Evolutionary conservation across 2,113 vertebrate genomes (phyloP).

Genomic region (Balaeniceps rex): DNA sequence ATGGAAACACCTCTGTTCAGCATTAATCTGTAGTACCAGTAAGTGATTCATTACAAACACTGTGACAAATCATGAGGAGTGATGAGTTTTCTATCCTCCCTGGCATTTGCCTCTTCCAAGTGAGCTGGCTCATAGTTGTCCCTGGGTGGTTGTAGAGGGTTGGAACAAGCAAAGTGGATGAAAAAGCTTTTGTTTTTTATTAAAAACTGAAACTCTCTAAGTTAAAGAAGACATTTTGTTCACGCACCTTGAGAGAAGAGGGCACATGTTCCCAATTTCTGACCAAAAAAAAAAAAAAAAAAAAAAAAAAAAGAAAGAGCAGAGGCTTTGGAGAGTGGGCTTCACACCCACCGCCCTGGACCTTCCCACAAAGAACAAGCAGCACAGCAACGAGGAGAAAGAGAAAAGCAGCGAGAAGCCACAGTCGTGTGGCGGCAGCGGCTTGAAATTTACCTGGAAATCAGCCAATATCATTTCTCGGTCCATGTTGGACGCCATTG

Average conservation of each 20-base stretch:
- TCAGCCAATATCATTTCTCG: constrained; percentile 98
- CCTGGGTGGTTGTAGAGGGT: neutral
- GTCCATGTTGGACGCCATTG: constrained; percentile 99
- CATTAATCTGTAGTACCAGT: neutral
- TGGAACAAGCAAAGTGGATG: neutral
- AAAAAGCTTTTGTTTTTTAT: neutral
- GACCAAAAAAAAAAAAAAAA: neutral
- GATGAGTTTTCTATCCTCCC: constrained; percentile 28
- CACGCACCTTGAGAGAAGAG: neutral
- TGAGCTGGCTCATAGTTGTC: neutral
- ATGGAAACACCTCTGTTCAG: constrained; percentile 24
- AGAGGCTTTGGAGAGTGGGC: neutral
- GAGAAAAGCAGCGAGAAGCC: neutral
- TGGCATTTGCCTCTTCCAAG: constrained; percentile 3
- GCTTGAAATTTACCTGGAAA: constrained; percentile 87
- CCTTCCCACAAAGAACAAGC: constrained; percentile 18
- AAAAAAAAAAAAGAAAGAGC: neutral
- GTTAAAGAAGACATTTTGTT: constrained; percentile 14
- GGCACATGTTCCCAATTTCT: neutral
- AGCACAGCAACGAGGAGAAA: neutral
- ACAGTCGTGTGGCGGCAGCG: neutral
- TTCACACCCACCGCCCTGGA: neutral
- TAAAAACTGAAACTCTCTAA: neutral
- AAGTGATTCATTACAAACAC: constrained; percentile 30
- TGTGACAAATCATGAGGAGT: constrained; percentile 15